Evolutionary conservation across 2,113 vertebrate genomes (phyloP).

Genomic region (Xenopus borealis): DNA sequence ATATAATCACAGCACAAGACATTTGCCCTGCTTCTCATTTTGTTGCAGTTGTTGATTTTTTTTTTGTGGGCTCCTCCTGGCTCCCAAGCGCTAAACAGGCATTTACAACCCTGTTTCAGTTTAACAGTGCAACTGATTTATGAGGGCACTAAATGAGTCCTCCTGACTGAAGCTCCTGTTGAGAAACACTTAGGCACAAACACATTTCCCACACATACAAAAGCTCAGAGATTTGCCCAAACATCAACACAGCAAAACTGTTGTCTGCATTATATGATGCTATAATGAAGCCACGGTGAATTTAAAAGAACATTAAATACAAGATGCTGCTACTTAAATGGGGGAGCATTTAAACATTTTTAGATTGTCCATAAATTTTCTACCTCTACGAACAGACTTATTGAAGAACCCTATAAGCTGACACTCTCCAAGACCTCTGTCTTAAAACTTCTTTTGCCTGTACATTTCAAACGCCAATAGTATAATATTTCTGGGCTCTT

Average conservation of each 20-base stretch:
- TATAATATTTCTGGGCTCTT: too few relatives aligned
- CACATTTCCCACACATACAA: conserved; percentile 40
- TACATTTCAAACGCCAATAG: too few relatives aligned
- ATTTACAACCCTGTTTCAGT: conserved; percentile 4
- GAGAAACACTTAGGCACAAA: conserved; percentile 15
- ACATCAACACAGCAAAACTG: conserved; percentile 4
- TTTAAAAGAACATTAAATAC: background rate
- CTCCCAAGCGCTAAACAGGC: conserved; percentile 33
- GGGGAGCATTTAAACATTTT: too few relatives aligned
- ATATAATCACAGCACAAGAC: conserved; percentile 1
- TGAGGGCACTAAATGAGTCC: conserved; percentile 24
- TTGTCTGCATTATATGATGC: background rate
- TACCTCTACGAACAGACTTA: too few relatives aligned
- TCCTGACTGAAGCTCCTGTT: conserved; percentile 8
- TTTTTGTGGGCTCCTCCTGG: conserved; percentile 6
- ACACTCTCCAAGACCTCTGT: too few relatives aligned
- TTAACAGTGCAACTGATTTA: conserved; percentile 25
- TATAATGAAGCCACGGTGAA: background rate
- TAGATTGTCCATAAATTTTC: too few relatives aligned
- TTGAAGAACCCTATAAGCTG: too few relatives aligned
- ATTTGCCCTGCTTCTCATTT: conserved; percentile 30
- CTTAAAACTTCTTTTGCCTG: too few relatives aligned
- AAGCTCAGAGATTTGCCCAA: background rate
- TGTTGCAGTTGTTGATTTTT: conserved; percentile 30
- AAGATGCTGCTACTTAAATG: background rate